Evolutionary conservation across 2,797 vertebrate genomes (phyloP), one percentile per base, ranked within the genome.

Genomic region (Peromyscus melanophrys): DNA sequence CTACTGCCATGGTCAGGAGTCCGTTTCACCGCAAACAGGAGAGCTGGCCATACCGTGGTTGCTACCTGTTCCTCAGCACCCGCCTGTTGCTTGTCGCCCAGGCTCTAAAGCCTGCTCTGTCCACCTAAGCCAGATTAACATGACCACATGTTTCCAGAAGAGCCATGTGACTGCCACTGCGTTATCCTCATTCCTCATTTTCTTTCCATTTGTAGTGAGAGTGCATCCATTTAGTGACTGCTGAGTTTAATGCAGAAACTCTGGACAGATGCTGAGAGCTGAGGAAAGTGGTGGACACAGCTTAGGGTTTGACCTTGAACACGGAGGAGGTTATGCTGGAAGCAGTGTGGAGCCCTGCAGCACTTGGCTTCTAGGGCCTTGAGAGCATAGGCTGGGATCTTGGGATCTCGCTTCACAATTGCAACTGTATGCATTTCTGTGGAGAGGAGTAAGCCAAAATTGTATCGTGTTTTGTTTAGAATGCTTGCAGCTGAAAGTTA

Each of bases 401-500:
- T 85, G n/a, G 19, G 37, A 92, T 85, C 40, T 89, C 82, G 52
- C 67, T 34, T 69, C 71, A 82, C 2, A 69, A 25, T 34, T 76
- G 43, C 40, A 78, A 6, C 49, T 46, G 46, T 92, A n/a, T 75
- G 21, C 40, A 49, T 93, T 95, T 92, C 63, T 90, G 78, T 71
- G 69, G 63, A 67, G 67, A 83, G 37, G 23, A 91, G 59, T 49
- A 81, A 80, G n/a, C 49, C 82, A 78, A 78, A 75, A 78, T 16
- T 55, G 34, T 92, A 25, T 86, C 6, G 1, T 91, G 37, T 94
- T 92, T 93, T 93, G 40, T 92, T 95, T 92, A 89, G 83, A 92
- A 90, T 92, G 11, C 31, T 83, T 21, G 21, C 75, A 94, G 34
- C 37, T 71, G 23, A 85, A 94, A 89, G 46, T 86, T 86, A 82